Percentiles rank a stretch among this genome's conserved stretches.
phyloP scores from a whole-genome alignment of 2,888 invertebrate genomes.

The Eledone cirrhosa region DNA sequence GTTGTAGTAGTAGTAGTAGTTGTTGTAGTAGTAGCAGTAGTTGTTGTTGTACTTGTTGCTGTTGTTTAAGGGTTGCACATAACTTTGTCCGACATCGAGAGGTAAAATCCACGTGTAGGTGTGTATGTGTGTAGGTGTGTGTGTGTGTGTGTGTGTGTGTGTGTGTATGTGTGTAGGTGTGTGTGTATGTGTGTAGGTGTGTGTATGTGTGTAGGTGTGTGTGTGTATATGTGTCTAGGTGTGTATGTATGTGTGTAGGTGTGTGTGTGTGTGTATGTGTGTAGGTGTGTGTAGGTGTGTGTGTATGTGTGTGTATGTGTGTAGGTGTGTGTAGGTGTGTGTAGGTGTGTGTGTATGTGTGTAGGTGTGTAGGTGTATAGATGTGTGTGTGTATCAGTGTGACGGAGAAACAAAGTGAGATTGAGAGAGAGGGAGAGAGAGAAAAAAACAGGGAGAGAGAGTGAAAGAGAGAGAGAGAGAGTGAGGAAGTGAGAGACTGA shows the following conservation, averaged over 20 bases:
- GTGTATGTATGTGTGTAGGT: not conserved
- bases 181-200: not conserved
- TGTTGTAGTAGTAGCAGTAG: not conserved
- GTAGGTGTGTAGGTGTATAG: not conserved
- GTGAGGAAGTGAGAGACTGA: too few species aligned
- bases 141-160: not conserved
- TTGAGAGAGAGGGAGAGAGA: too few species aligned
- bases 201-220: too few species aligned
- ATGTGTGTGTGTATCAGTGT: not conserved
- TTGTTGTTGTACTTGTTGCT: not conserved
- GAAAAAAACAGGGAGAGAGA: too few species aligned
- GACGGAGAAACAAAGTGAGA: too few species aligned
- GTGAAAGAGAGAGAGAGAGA: too few species aligned
- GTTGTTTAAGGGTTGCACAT: not conserved
- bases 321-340: not conserved
- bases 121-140: not conserved
- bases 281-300: not conserved
- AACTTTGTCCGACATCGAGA: not conserved
- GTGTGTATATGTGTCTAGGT: too few species aligned
- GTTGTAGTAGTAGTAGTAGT: not conserved
- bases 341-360: not conserved
- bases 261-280: not conserved
- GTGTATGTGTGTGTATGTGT: not conserved
- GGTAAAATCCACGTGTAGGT: not conserved
- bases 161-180: not conserved